Evolutionary conservation across 2,888 invertebrate genomes (phyloP).

Genomic region (Diachrysia chrysitis): DNA sequence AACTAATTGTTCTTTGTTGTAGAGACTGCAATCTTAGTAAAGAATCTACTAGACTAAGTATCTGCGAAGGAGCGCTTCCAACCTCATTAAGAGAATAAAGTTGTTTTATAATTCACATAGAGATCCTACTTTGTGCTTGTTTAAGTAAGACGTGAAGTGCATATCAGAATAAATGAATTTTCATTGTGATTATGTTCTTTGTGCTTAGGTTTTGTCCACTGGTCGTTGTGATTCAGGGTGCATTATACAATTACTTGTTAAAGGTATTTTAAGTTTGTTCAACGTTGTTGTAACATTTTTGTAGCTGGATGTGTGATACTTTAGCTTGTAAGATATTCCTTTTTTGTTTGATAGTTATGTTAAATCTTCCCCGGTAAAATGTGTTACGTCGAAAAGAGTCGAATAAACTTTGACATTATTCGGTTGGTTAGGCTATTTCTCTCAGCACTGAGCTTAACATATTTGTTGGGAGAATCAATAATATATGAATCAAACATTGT

Average conservation of each 20-base stretch:
- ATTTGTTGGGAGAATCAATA: slow-evolving; percentile 22
- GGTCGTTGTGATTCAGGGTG: background rate
- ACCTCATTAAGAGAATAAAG: slow-evolving; percentile 4
- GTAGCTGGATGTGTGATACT: background rate
- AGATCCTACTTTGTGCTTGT: background rate
- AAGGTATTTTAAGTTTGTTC: too few relatives aligned
- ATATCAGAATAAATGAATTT: background rate
- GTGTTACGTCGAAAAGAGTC: background rate
- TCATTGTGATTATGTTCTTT: background rate
- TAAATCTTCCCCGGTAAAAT: background rate
- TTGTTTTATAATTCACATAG: slow-evolving; percentile 4
- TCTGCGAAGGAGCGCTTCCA: background rate
- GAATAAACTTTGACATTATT: slow-evolving; percentile 3
- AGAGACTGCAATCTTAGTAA: slow-evolving; percentile 10
- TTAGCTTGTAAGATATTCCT: background rate
- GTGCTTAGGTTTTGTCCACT: background rate
- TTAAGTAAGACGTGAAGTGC: slow-evolving; percentile 7
- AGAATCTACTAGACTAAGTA: background rate
- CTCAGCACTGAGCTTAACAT: slow-evolving; percentile 19
- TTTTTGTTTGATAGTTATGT: background rate
- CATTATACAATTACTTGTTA: too few relatives aligned
- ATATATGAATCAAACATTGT: slow-evolving; percentile 62
- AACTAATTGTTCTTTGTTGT: slow-evolving; percentile 28
- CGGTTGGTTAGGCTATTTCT: slow-evolving; percentile 24
- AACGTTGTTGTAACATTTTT: too few relatives aligned